phyloP scores from a whole-genome alignment of 1,140 invertebrate genomes.

The Formica exsecta region DNA sequence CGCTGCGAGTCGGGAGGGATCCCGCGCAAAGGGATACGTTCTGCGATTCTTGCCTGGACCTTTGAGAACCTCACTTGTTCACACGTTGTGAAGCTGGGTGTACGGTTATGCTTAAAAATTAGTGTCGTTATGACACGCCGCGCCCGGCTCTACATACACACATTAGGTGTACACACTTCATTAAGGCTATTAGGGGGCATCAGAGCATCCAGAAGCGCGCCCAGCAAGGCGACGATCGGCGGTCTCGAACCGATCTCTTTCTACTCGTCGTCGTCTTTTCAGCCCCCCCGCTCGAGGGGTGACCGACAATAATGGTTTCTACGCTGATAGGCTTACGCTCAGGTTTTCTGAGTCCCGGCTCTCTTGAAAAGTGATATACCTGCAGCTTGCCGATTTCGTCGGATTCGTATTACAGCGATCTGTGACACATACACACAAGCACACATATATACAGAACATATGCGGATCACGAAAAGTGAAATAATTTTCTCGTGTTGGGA shows the following conservation, averaged over 20 bases:
- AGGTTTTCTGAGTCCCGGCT: conserved; percentile 49
- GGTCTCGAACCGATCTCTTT: conserved; percentile 71
- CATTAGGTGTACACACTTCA: conserved; percentile 84
- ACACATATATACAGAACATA: too few relatives aligned
- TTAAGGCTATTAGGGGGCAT: conserved; percentile 85
- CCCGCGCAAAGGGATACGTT: conserved; percentile 51
- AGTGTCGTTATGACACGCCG: conserved; percentile 84
- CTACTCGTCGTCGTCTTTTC: conserved; percentile 67
- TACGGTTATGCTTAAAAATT: conserved; percentile 87
- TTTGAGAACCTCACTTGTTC: conserved; percentile 81
- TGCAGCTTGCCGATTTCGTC: conserved; percentile 46
- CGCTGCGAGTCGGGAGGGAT: conserved; percentile 53
- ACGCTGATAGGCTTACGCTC: conserved; percentile 70
- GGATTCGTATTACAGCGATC: conserved; percentile 21
- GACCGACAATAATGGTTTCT: conserved; percentile 73
- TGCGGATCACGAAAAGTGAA: not conserved
- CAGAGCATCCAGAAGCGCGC: conserved; percentile 77
- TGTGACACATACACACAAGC: not conserved
- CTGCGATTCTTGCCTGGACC: conserved; percentile 28
- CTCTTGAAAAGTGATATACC: conserved; percentile 69
- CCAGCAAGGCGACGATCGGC: conserved; percentile 72
- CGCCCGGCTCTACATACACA: conserved; percentile 75
- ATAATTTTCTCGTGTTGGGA: not conserved
- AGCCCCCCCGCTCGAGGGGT: conserved; percentile 66
- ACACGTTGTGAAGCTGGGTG: conserved; percentile 86